Base-by-base conservation (phyloP, 2,888 invertebrate genomes). In the Melanostoma scalare region DNA sequence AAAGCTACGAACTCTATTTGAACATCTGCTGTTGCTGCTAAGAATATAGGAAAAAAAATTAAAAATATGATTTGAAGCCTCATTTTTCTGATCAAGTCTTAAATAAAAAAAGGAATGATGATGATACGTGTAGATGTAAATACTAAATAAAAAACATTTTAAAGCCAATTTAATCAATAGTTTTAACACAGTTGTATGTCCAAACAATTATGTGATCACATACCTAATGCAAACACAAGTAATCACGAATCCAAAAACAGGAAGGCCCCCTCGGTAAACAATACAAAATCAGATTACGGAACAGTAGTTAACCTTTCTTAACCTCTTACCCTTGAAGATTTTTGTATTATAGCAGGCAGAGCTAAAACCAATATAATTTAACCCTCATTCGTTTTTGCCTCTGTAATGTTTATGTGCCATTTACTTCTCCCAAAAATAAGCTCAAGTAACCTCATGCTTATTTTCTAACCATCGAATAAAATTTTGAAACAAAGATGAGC, bases 401-500 rank as follows among this genome's bases (percentile, higher is more conserved):
- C 61, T 36, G 42, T 65, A 52, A 60, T 65, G 78, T 82, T 82
- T 82, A 75, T 71, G 65, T 84, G 69, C 69, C 78, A 74, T 84
- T 84, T 84, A 73, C 73, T 74, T 73, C 63, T 58, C 73, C 72
- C 56, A 38, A 33, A 3, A 44, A 46, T 5, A 35, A 35, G 3
- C 9, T 60, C 69, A 65, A 73, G 55, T 71, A 84, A 84, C 84
- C 84, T 84, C 79, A 84, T 79, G 84, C 79, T 78, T 84, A 79
- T 84, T 84, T 84, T 79, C 79, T 79, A 75, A 79, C 84, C 79
- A 84, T 84, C 84, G 71, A 79, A 79, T 75, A 79, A 79, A 84
- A 84, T 84, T 84, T 74, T 78, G 82, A 78, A 84, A 84, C 84
- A 84, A 79, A 75, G 78, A 79, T 75, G 79, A 79, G 74, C 75